phyloP scores from a whole-genome alignment of 1,140 invertebrate species.

The Drosophila repletoides region DNA sequence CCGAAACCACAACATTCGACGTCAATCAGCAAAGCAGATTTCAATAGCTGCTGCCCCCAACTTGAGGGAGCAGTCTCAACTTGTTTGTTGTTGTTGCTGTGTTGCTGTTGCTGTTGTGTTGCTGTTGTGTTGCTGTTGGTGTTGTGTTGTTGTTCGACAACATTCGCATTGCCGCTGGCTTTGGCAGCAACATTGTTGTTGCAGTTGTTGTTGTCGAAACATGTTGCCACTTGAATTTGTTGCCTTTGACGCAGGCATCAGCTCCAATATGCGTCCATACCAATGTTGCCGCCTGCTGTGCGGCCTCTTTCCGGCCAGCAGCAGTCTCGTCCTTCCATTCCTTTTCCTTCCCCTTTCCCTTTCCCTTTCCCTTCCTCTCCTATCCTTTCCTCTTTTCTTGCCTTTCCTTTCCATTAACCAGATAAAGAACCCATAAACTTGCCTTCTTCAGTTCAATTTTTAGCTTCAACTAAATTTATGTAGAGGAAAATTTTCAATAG shows the following conservation, averaged over 20 bases:
- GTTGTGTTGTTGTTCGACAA: slow-evolving; percentile 46
- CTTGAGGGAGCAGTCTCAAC: slow-evolving; percentile 14
- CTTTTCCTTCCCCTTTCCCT: background rate
- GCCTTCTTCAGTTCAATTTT: slow-evolving; percentile 7
- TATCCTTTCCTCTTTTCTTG: background rate
- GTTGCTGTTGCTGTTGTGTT: slow-evolving; percentile 17
- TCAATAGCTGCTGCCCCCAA: slow-evolving; percentile 59
- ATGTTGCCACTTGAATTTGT: slow-evolving; percentile 60
- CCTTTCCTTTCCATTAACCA: background rate
- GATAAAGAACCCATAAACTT: slow-evolving; percentile 7
- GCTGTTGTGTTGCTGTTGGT: slow-evolving; percentile 37
- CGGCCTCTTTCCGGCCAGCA: slow-evolving; percentile 8
- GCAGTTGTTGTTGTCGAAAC: slow-evolving; percentile 39
- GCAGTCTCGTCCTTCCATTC: background rate
- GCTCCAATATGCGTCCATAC: slow-evolving; percentile 4
- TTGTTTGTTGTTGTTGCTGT: slow-evolving; percentile 35
- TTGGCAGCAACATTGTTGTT: slow-evolving; percentile 13
- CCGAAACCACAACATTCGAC: slow-evolving; percentile 78
- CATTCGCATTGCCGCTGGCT: slow-evolving; percentile 51
- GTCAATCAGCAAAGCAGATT: slow-evolving; percentile 79
- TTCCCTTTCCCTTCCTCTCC: background rate
- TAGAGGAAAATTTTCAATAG: background rate
- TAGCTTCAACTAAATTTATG: background rate
- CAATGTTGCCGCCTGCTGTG: slow-evolving; percentile 8
- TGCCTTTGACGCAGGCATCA: slow-evolving; percentile 42